Base-by-base conservation (phyloP, 2,888 invertebrate genomes). In the Polymixis lichenea region DNA sequence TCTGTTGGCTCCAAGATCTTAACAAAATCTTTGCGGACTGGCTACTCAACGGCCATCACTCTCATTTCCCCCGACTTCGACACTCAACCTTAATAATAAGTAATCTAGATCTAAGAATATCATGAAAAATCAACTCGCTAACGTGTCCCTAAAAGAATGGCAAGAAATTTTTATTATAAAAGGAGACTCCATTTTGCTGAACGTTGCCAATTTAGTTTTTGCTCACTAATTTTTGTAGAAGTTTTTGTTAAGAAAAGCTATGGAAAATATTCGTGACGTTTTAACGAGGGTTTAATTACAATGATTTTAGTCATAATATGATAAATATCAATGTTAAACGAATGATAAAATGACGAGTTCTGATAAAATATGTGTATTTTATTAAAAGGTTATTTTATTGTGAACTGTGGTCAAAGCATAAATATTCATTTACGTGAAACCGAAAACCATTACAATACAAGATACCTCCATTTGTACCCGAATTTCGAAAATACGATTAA, bases 1-100 rank as follows among this genome's bases (percentile, higher is more conserved):
- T 79, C 46, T 75, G 77, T 22, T 1, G 13, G 19, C 0, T 51
- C 70, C 53, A 65, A 73, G 76, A 80, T 70, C 49, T 74, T 56
- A 78, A 80, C 56, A 66, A 80, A 84, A 76, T 80, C 79, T 81
- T 75, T 55, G 25, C 49, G 60, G 46, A 13, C 72, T 71, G 62
- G 62, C 72, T 77, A 75, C 84, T 88, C 81, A 83, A 38, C 72
- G 69, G 66, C 58, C 77, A 77, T 70, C 77, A 72, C 79, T 70
- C 79, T 85, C 82, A 85, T 85, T 88, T 76, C 82, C 70, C 77
- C 83, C 60, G 83, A 77, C 83, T 85, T 79, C 82, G 75, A 67
- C 74, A 78, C 67, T 88, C 72, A 66, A 72, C 81, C 80, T 82
- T 81, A 75, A 84, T 80, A 82, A 84, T 83, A n/a, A 67, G 67